Conservation (phyloP, 2,888 invertebrate species). For the Drosophila glabriapex region DNA sequence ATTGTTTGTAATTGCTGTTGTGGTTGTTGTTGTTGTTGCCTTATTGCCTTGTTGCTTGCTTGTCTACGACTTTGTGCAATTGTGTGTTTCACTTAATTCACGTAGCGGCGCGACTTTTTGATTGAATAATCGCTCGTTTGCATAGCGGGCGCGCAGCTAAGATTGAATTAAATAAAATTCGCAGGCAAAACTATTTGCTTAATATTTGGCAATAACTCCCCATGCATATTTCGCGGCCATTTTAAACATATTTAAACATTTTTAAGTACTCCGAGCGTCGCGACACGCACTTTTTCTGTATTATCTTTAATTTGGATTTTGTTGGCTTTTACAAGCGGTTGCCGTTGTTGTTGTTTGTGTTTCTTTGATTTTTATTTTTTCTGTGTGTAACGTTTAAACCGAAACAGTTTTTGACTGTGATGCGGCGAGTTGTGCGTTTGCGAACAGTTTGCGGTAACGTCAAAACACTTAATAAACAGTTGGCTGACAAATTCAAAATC, state of each 20-base stretch:
- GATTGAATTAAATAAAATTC: conserved; percentile 61
- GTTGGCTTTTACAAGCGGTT: neutral
- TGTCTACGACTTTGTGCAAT: conserved; percentile 72
- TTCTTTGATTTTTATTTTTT: neutral
- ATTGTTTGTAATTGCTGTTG: conserved; percentile 22
- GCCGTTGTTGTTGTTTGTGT: neutral
- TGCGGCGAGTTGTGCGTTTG: conserved; percentile 55
- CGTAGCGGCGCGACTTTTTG: conserved; percentile 75
- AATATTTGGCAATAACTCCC: conserved; percentile 48
- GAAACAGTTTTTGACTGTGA: conserved; percentile 28
- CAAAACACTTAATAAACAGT: conserved; percentile 83
- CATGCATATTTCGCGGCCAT: conserved; percentile 42
- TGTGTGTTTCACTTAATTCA: conserved; percentile 76
- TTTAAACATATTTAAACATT: conserved; percentile 46
- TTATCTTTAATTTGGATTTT: conserved; percentile 16
- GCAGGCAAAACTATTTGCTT: conserved; percentile 28
- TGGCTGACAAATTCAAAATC: conserved; percentile 81
- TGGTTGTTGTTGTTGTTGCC: conserved; percentile 26
- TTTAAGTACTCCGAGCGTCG: conserved; percentile 6
- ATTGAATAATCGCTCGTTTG: conserved; percentile 79
- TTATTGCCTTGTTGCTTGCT: conserved; percentile 28
- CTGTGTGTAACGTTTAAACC: conserved; percentile 2
- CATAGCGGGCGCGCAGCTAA: conserved; percentile 58
- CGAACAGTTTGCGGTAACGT: conserved; percentile 79
- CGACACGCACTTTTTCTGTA: conserved; percentile 43